Conservation (phyloP, 1,140 invertebrate species). For the Pectinophora gossypiella region DNA sequence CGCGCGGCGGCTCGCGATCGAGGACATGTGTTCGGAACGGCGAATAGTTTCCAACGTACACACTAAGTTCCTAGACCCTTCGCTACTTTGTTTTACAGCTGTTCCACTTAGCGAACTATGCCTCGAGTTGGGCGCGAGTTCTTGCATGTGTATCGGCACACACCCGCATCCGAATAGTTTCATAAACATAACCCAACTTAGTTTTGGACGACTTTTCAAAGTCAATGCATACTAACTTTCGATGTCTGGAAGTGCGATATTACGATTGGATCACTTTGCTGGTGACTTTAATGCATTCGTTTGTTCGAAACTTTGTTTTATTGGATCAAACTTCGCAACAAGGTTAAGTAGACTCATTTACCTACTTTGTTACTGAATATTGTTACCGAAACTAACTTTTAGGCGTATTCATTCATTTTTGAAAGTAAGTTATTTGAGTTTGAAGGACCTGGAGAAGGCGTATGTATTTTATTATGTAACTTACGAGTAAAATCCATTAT, state of each 20-base stretch:
- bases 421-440: not conserved
- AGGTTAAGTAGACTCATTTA: conserved; percentile 60
- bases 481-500: no score
- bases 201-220: conserved; percentile 75
- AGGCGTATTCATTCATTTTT: not conserved
- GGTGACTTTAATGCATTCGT: conserved; percentile 72
- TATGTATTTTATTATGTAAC: no score
- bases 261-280: conserved; percentile 71
- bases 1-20: conserved; percentile 17
- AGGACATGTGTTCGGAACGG: conserved; percentile 49
- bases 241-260: conserved; percentile 70
- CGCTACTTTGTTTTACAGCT: conserved; percentile 74
- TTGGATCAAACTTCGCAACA: conserved; percentile 60
- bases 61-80: conserved; percentile 73
- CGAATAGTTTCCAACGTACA: conserved; percentile 65
- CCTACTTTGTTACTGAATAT: conserved; percentile 26
- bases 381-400: conserved; percentile 18
- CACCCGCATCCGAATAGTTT: conserved; percentile 71
- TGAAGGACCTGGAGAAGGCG: no score
- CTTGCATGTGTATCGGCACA: conserved; percentile 72
- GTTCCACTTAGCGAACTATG: conserved; percentile 74
- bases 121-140: conserved; percentile 70
- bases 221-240: conserved; percentile 75
- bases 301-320: conserved; percentile 71
- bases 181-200: conserved; percentile 74